Conservation (phyloP, 1,140 invertebrate species). For the Parapsyche elsis region DNA sequence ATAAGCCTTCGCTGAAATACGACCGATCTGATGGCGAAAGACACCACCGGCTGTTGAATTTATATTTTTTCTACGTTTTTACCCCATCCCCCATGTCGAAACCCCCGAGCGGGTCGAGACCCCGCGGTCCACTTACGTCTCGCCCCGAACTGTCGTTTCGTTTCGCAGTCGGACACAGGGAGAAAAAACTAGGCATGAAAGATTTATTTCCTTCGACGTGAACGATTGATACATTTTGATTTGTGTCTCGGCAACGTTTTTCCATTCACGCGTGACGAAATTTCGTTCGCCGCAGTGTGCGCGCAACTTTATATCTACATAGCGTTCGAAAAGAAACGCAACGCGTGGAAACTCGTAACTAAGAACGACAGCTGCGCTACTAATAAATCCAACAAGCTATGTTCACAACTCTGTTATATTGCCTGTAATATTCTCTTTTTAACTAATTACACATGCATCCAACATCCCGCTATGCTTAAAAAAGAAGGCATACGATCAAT, state of each 20-base stretch:
- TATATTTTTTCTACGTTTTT: constrained; percentile 15
- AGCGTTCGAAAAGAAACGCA: background rate
- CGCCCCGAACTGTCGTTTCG: background rate
- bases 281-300: background rate
- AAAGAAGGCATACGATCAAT: no score
- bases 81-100: background rate
- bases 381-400: no score
- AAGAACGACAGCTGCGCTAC: no score
- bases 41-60: constrained; percentile 32
- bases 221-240: constrained; percentile 20
- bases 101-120: no score
- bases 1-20: constrained; percentile 40
- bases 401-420: no score
- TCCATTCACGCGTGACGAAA: background rate
- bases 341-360: background rate
- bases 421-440: no score
- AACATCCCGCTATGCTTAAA: no score
- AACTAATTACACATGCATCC: no score
- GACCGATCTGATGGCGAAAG: constrained; percentile 39
- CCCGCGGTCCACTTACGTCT: no score
- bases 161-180: no score
- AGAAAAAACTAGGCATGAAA: background rate
- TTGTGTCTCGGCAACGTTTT: background rate
- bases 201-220: background rate
- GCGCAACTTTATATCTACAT: background rate